Conservation (phyloP, 2,797 vertebrate genomes). For the Pangasius krempfi region DNA sequence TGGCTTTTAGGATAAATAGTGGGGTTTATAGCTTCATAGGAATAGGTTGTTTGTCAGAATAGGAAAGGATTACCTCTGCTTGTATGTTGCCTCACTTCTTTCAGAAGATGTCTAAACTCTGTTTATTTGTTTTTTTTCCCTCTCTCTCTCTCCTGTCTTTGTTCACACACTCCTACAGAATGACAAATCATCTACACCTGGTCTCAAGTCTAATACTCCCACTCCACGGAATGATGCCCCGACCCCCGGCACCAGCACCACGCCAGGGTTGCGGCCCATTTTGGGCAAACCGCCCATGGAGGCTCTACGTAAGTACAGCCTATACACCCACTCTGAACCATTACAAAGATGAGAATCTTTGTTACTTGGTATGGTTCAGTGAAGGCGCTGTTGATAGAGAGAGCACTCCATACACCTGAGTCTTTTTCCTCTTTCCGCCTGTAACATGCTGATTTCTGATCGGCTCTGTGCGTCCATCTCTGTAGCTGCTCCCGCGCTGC, state of each 20-base stretch:
- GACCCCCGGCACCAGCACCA: conserved; percentile 95
- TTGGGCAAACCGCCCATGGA: conserved; percentile 96
- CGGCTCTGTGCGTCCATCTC: conserved; percentile 50
- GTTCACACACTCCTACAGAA: conserved; percentile 78
- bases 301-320: conserved; percentile 84
- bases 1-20: conserved; percentile 82
- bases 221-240: conserved; percentile 94
- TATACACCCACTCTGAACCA: background rate
- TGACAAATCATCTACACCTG: conserved; percentile 98
- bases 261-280: conserved; percentile 92
- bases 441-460: conserved; percentile 48
- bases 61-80: conserved; percentile 79
- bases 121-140: background rate
- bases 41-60: conserved; percentile 77
- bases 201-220: conserved; percentile 97
- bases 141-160: background rate
- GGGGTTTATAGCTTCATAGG: conserved; percentile 73
- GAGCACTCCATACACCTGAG: background rate
- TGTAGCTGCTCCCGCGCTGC: conserved; percentile 85
- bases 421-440: conserved; percentile 32
- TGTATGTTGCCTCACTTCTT: conserved; percentile 65
- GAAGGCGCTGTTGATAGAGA: background rate
- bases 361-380: background rate
- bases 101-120: background rate
- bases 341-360: background rate